A percentile compares a stretch with the other conserved stretches of the same genome.
Conservation (phyloP, 53 echinoderm and acorn worm species). For the Holothuria scabra region DNA sequence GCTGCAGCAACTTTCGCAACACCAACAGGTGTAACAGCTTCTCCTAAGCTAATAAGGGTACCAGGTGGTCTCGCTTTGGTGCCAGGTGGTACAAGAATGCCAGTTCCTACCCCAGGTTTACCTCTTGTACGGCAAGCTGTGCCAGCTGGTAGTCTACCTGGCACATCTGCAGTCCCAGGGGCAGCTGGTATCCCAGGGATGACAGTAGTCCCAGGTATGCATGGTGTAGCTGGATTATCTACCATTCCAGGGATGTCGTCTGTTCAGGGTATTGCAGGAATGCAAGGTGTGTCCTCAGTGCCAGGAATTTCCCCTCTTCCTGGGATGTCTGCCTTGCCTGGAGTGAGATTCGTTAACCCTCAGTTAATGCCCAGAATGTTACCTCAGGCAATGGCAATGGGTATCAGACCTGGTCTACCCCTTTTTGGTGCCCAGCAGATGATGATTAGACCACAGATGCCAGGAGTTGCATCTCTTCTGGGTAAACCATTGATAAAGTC, state of each 20-base stretch:
- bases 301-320: slow-evolving; percentile 10
- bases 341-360: background rate
- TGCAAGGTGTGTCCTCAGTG: slow-evolving; percentile 5
- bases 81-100: slow-evolving; percentile 15
- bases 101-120: slow-evolving; percentile 12
- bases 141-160: slow-evolving; percentile 3
- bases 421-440: slow-evolving; percentile 7
- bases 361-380: slow-evolving; percentile 13
- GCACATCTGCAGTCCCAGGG: slow-evolving; percentile 10
- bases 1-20: background rate
- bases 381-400: slow-evolving; percentile 18
- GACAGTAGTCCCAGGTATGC: background rate
- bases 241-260: background rate
- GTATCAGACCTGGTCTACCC: slow-evolving; percentile 12
- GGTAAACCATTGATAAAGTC: slow-evolving; percentile 46
- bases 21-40: background rate
- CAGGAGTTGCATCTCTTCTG: slow-evolving; percentile 28
- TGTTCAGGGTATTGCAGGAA: background rate
- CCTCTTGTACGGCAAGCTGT: slow-evolving; percentile 4
- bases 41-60: slow-evolving; percentile 36
- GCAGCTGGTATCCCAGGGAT: background rate
- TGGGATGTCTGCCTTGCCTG: slow-evolving; percentile 33
- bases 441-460: background rate
- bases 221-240: background rate
- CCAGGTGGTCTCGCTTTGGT: slow-evolving; percentile 25